phyloP scores from a whole-genome alignment of 1,140 invertebrate genomes.

The Campoletis sonorensis region DNA sequence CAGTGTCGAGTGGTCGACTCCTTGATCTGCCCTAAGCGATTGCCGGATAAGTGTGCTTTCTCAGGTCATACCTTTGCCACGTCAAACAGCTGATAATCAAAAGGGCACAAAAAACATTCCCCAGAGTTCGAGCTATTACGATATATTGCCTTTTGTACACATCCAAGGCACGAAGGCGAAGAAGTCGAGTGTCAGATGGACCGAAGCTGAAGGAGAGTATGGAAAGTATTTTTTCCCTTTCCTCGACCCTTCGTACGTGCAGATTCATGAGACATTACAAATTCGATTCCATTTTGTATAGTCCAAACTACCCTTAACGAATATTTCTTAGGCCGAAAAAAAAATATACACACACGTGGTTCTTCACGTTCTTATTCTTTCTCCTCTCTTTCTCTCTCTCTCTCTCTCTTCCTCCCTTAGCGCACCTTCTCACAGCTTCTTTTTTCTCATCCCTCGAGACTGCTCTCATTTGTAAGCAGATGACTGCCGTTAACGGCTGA shows the following conservation, averaged over 20 bases:
- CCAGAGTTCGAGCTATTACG: constrained; percentile 40
- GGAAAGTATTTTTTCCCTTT: neutral
- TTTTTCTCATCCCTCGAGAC: constrained; percentile 27
- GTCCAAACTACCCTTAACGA: constrained; percentile 44
- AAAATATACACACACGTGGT: constrained; percentile 42
- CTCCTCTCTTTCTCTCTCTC: constrained; percentile 35
- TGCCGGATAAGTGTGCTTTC: constrained; percentile 29
- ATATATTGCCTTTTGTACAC: constrained; percentile 46
- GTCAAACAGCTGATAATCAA: neutral
- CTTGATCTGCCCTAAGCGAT: constrained; percentile 63
- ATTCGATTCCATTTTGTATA: constrained; percentile 48
- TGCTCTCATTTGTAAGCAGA: constrained; percentile 64
- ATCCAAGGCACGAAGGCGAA: constrained; percentile 17
- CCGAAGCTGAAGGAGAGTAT: constrained; percentile 18
- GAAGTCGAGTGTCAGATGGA: constrained; percentile 33
- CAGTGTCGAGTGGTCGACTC: constrained; percentile 64
- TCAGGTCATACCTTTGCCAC: neutral
- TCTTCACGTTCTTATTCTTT: constrained; percentile 11
- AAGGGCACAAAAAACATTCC: neutral
- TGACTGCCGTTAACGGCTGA: constrained; percentile 73
- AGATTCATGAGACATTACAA: constrained; percentile 51
- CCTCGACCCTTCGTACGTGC: constrained; percentile 10
- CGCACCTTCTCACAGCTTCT: neutral
- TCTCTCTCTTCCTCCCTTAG: neutral
- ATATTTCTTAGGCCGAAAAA: constrained; percentile 55